Percentiles rank a stretch among this genome's conserved stretches.
These are phyloP conservation scores for Telmatochromis sp. DNA, from an alignment of 2,113 vertebrate genomes.

Conservation along the genomic window DNA sequence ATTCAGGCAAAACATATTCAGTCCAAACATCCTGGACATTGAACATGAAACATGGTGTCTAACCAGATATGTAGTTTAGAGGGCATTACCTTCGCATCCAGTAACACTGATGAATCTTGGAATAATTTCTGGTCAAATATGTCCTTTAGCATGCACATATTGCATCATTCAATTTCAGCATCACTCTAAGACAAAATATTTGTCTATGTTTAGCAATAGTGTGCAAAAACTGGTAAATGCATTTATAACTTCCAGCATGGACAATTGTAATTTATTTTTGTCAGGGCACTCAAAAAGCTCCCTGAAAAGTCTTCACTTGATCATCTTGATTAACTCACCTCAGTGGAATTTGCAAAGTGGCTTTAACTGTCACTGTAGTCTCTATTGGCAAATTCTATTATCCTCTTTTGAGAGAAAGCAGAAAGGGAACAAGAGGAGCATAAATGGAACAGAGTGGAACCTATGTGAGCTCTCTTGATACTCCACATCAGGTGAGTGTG, in stretches of 20 bases:
- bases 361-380: constrained; percentile 9
- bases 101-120: not conserved
- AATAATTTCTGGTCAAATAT: not conserved
- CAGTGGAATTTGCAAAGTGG: not conserved
- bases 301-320: not conserved
- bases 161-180: not conserved
- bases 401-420: not conserved
- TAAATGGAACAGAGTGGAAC: not conserved
- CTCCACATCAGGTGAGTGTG: constrained; percentile 32
- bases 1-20: not conserved
- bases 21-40: not conserved
- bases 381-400: not conserved
- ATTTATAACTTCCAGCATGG: not conserved
- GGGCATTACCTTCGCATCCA: not conserved
- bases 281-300: not conserved
- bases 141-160: not conserved
- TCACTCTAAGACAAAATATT: not conserved
- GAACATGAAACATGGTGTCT: not conserved
- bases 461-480: constrained; percentile 15
- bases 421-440: not conserved
- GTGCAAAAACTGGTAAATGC: not conserved
- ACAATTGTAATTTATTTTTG: not conserved
- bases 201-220: not conserved
- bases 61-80: not conserved
- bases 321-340: constrained; percentile 26